A percentile compares a stretch with the other conserved stretches of the same genome.
Conservation (phyloP, 2,888 invertebrate species). For the Pseudanteris insignis region DNA sequence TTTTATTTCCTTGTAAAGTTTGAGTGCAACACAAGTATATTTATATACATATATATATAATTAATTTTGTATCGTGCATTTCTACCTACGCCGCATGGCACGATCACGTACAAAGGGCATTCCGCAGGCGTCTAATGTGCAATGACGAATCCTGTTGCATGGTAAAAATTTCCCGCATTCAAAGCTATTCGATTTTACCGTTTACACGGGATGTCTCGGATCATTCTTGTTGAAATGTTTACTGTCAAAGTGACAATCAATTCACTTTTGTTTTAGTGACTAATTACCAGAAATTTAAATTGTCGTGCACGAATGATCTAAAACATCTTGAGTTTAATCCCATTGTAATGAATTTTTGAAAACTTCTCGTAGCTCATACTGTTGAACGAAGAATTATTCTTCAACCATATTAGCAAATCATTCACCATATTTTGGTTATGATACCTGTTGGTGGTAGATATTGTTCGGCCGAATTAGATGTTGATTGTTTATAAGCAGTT, state of each 20-base stretch:
- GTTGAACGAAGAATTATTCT: constrained; percentile 10
- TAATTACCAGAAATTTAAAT: too few species aligned
- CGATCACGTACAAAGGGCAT: constrained; percentile 28
- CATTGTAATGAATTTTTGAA: constrained; percentile 26
- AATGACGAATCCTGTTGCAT: constrained; percentile 41
- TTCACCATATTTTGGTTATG: constrained; percentile 6
- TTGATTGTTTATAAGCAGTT: constrained; percentile 13
- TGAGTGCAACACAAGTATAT: constrained; percentile 56
- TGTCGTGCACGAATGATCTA: constrained; percentile 9
- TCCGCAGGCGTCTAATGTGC: constrained; percentile 31
- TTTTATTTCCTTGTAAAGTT: constrained; percentile 59
- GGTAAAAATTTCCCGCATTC: constrained; percentile 39
- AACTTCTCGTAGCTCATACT: constrained; percentile 25
- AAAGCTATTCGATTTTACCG: constrained; percentile 25
- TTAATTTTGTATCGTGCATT: constrained; percentile 48
- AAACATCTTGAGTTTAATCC: constrained; percentile 16
- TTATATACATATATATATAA: constrained; percentile 5
- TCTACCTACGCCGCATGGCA: constrained; percentile 37
- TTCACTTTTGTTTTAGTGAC: too few species aligned
- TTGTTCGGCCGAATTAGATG: constrained; percentile 21
- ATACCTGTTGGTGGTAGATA: constrained; percentile 10
- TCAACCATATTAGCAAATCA: constrained; percentile 20
- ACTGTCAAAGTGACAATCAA: too few species aligned
- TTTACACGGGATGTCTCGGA: constrained; percentile 19
- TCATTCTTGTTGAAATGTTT: constrained; percentile 6